A percentile compares a stretch with the other conserved stretches of the same genome.
These are phyloP conservation scores for Autographa gamma DNA, from an alignment of 2,888 invertebrate genomes.

Conservation along the genomic window DNA sequence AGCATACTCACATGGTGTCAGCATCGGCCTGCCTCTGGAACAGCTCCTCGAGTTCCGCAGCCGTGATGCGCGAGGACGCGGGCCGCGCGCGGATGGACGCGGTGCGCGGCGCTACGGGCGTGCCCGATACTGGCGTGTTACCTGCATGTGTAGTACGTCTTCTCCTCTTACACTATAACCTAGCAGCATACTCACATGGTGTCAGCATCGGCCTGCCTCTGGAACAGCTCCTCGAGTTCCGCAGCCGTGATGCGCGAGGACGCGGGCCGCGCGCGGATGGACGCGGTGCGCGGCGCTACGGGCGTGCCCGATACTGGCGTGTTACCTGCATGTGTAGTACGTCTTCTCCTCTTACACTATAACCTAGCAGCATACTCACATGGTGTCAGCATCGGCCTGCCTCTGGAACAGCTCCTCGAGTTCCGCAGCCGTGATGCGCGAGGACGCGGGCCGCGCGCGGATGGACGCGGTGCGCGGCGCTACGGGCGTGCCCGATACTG, in stretches of 20 bases:
- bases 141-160: constrained; percentile 53
- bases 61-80: constrained; percentile 95
- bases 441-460: constrained; percentile 95
- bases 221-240: constrained; percentile 97
- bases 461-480: constrained; percentile 97
- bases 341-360: background rate
- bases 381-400: constrained; percentile 91
- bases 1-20: constrained; percentile 72
- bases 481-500: constrained; percentile 90
- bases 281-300: constrained; percentile 95
- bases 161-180: background rate
- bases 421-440: constrained; percentile 96
- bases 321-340: constrained; percentile 62
- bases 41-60: constrained; percentile 97
- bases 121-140: constrained; percentile 85
- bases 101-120: constrained; percentile 93
- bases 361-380: constrained; percentile 59
- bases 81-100: constrained; percentile 97
- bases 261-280: constrained; percentile 96
- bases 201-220: constrained; percentile 93
- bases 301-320: constrained; percentile 89
- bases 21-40: constrained; percentile 95
- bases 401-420: constrained; percentile 97
- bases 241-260: constrained; percentile 96
- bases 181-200: constrained; percentile 65